Base-by-base conservation (phyloP, 2,888 invertebrate genomes). In the Scelioninae gen. 2 region DNA sequence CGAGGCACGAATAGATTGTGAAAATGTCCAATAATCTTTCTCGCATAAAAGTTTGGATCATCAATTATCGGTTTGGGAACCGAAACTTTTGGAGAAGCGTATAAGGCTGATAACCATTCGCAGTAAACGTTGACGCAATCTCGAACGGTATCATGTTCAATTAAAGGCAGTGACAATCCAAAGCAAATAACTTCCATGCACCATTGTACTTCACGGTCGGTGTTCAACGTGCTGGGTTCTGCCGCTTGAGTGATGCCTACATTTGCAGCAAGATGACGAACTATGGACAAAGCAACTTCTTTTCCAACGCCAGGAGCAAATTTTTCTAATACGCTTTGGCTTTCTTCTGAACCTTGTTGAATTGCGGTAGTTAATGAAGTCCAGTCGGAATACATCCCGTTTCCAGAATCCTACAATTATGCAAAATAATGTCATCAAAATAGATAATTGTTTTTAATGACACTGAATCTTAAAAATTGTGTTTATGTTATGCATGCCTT, bases 91-190 rank as follows among this genome's bases (percentile, higher is more conserved):
- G 96, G 94, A 19, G 91, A 90, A 18, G 93, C 92, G 77, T 94
- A 91, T 74, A 98, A 88, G 1, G 97, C 94, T 0, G 95, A 93
- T 76, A 98, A 88, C 98, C 98, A 98, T 83, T 98, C 96, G 86
- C 97, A 97, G 84, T 98, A 98, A 31, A 98, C 94, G 84, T 95
- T 95, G 39, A 97, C 97, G 85, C 97, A 98, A 86, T 97, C 97
- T 76, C 96, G 93, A 55, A 98, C 93, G 0, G 96, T 95, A 80
- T 97, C 97, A 85, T 97, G 96, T 86, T 98, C 97, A 31, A 92
- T 90, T 46, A 98, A 87, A 0, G 97, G 96, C 43, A 98, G 88
- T 10, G 96, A 94, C 2, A 98, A 89, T 0, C 98, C 97, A 87
- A 92, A 97, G 81, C 97, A 94, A 73, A 98, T 92, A 10, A 94